These are phyloP conservation scores for Himalopsyche anomala DNA, from an alignment of 2,888 invertebrate genomes.

Conservation along the genomic window DNA sequence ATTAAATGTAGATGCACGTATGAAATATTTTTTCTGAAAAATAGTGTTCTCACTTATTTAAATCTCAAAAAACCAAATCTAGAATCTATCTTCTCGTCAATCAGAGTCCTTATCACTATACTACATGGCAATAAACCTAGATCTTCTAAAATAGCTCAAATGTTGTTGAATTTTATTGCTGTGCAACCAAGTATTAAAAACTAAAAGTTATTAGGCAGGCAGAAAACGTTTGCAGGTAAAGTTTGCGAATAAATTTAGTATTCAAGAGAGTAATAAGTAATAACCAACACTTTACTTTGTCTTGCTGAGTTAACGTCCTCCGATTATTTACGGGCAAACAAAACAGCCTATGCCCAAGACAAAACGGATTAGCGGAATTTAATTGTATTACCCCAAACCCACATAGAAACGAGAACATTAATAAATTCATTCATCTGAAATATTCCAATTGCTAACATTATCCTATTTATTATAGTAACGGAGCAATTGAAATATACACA, in stretches of 20 bases:
- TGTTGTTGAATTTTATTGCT: not conserved
- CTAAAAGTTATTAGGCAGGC: not conserved
- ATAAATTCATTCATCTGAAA: not conserved
- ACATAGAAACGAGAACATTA: not conserved
- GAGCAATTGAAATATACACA: too few relatives aligned
- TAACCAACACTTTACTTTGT: not conserved
- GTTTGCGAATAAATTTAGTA: constrained; percentile 9
- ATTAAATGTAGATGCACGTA: too few relatives aligned
- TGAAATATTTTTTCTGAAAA: too few relatives aligned
- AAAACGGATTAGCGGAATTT: constrained; percentile 8
- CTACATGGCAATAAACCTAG: too few relatives aligned
- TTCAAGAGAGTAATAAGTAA: constrained; percentile 5
- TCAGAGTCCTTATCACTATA: too few relatives aligned
- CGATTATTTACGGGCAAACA: not conserved
- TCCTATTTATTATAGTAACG: not conserved
- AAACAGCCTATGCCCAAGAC: not conserved
- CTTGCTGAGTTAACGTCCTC: not conserved
- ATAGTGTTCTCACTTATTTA: too few relatives aligned
- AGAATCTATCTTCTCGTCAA: too few relatives aligned
- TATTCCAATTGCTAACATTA: not conserved
- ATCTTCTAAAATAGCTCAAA: too few relatives aligned
- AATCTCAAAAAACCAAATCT: too few relatives aligned
- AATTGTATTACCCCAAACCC: not conserved
- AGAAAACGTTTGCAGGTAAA: constrained; percentile 11
- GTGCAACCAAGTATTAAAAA: not conserved